Base-by-base conservation (phyloP, 2,888 invertebrate species). In the Diadegma fenestrale region DNA sequence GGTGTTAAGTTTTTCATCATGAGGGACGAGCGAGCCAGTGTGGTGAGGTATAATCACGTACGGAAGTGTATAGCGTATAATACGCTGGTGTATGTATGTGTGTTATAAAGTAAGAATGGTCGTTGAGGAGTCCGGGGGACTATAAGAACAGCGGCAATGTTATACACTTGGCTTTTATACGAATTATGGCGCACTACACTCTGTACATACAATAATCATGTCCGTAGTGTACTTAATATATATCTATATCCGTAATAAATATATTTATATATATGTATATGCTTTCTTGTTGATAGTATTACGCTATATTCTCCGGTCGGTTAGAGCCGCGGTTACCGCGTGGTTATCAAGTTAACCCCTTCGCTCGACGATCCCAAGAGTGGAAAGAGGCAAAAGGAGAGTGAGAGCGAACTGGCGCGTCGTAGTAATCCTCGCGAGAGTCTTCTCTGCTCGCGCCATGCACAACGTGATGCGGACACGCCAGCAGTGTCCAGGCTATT, bases 261-360 rank as follows among this genome's bases (percentile, higher is more conserved):
- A 68, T 66, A 37, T 51, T 8, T 22, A 48, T 48, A 71, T 61
- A 58, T 69, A 75, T 41, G 41, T 58, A 66, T n/a, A n/a, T n/a
- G n/a, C 22, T 73, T 51, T 54, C 14, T 48, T 51, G 61, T 85
- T 79, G 76, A 82, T 64, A 80, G 75, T 45, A 80, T 78, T 80
- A 80, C 72, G 78, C 78, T 81, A 85, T 84, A 87, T 84, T 86
- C 81, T 66, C 66, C 87, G 87, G 82, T 86, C 82, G 88, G 86
- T 87, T 86, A 88, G 86, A 88, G 84, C 88, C 91, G 92, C 90
- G 91, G 92, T 92, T 92, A 91, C 92, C 92, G 89, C 92, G 90
- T 92, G 92, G 93, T 93, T 93, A 93, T 93, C 93, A 92, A 92
- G 92, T 93, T 93, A 93, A 93, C 93, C 93, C 87, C 93, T 92